phyloP scores from a whole-genome alignment of 2,888 invertebrate species.

The Malachius bipustulatus region DNA sequence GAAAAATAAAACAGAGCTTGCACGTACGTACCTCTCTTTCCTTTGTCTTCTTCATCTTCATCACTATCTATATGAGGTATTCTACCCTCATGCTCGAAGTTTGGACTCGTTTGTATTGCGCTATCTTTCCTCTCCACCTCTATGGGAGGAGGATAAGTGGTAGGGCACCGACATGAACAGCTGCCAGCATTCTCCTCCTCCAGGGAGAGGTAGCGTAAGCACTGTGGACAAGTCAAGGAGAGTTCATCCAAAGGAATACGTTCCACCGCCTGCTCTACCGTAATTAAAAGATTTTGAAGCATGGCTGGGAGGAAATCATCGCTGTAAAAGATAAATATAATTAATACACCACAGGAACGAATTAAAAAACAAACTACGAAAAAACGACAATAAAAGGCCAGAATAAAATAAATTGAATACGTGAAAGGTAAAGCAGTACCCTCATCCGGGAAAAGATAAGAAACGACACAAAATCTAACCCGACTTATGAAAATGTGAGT shows the following conservation, averaged over 20 bases:
- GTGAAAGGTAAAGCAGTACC: no score
- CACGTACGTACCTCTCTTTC: no score
- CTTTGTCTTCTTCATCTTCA: slow-evolving; percentile 50
- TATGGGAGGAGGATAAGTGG: slow-evolving; percentile 28
- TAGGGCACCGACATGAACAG: slow-evolving; percentile 33
- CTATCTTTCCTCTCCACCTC: slow-evolving; percentile 34
- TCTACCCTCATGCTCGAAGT: slow-evolving; percentile 53
- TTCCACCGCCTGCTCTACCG: slow-evolving; percentile 57
- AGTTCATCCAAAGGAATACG: slow-evolving; percentile 54
- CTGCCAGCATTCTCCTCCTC: slow-evolving; percentile 26
- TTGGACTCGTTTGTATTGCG: slow-evolving; percentile 41
- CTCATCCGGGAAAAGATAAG: no score
- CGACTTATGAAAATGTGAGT: no score
- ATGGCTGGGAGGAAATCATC: slow-evolving; percentile 49
- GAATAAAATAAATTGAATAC: no score
- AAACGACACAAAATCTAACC: no score
- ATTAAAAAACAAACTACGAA: no score
- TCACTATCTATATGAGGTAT: slow-evolving; percentile 65
- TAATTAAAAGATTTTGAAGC: slow-evolving; percentile 52
- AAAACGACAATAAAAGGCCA: no score
- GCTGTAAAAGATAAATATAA: no score
- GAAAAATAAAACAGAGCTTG: slow-evolving; percentile 21
- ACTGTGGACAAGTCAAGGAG: slow-evolving; percentile 47
- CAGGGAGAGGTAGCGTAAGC: slow-evolving; percentile 35
- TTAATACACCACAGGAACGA: no score